Percentiles rank a stretch among this genome's conserved stretches.
Evolutionary conservation across 2,113 vertebrate species (phyloP).

Genomic region (Irena cyanogastra): DNA sequence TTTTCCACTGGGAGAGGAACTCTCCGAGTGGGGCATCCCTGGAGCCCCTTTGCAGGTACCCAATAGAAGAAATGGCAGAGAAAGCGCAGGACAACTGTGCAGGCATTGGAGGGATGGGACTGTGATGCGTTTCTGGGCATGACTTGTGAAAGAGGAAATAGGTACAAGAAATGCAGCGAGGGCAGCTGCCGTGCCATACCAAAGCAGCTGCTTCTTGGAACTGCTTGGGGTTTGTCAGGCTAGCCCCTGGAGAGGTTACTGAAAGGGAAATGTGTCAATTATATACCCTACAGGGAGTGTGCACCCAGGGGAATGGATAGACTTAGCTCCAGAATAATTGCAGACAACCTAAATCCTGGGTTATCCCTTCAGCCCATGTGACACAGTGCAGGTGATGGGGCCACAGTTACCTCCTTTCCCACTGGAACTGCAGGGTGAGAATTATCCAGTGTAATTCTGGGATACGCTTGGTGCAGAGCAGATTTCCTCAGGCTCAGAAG

Average conservation of each 20-base stretch:
- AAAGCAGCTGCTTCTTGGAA: background rate
- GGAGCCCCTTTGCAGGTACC: background rate
- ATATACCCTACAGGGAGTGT: background rate
- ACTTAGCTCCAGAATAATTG: background rate
- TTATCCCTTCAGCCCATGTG: background rate
- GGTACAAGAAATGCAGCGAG: no score
- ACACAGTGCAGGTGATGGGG: no score
- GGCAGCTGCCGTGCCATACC: rapidly evolving
- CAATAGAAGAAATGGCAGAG: rapidly evolving
- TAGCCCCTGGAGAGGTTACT: background rate
- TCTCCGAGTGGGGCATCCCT: rapidly evolving
- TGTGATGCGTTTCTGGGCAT: background rate
- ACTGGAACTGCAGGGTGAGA: background rate
- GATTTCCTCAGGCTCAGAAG: background rate
- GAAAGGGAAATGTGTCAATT: background rate
- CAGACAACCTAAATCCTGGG: background rate
- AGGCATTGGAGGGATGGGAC: rapidly evolving
- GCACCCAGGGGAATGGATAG: background rate
- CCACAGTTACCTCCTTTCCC: background rate
- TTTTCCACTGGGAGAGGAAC: background rate
- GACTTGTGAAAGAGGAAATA: background rate
- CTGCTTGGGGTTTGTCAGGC: background rate
- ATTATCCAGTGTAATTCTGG: background rate
- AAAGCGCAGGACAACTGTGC: rapidly evolving
- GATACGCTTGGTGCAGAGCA: background rate